Evolutionary conservation across 2,888 invertebrate genomes (phyloP), one percentile per base, ranked within the genome.

Genomic region (Didymodactylos carnosus): DNA sequence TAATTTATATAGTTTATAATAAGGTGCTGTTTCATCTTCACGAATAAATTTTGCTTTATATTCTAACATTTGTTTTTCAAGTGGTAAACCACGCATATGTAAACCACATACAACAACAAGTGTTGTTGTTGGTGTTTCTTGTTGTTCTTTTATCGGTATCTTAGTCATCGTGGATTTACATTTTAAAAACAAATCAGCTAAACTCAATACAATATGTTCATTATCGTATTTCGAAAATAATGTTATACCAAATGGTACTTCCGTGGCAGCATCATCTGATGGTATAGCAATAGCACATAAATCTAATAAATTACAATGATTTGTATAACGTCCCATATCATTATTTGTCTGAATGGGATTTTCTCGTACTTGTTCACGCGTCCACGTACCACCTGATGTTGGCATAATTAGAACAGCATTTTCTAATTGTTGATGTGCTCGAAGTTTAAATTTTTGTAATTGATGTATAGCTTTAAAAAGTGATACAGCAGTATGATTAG

Each of bases 231-330:
- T n/a, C n/a, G n/a, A n/a, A n/a, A n/a, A n/a, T n/a, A n/a, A n/a
- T 8, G 49, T 49, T 10, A 49, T 16, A 49, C 92, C 89, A 19
- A 95, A 83, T 0, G 95, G 95, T 75, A 94, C 83, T 7, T 88
- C 88, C 16, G 78, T 70, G 39, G 82, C 83, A 0, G 92, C 91
- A 40, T 94, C 82, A 73, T 86, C 86, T 72, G 92, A 88, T 0
- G 95, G 95, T 76, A 95, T 84, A 5, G 89, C 89, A 27, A 95
- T 82, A 0, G 95, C 94, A 14, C 95, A 94, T 75, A 94, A 86
- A 2, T 88, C 88, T 11, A 49, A 25, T 49, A 49, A 13, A 49
- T 49, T 49, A 7, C 23, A 23, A 49, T 11, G 25, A 25, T 49
- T 49, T 49, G 46, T 49, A 49, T 49, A 49, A 49, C 10, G 23